Base-by-base conservation (phyloP, 2,113 vertebrate species). In the Pollachius pollachius region DNA sequence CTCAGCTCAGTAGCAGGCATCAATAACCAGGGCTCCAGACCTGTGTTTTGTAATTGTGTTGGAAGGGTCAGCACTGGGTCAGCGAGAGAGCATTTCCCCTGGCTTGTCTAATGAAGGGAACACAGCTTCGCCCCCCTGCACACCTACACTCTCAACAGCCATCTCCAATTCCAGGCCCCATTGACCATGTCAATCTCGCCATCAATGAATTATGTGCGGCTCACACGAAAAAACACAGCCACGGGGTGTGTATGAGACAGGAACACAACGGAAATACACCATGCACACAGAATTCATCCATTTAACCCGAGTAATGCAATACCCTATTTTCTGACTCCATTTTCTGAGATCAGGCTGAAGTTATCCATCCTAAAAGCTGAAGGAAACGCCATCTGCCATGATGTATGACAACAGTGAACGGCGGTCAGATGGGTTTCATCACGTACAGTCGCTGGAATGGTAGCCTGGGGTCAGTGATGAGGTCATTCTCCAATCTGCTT, bases 141-240 rank as follows among this genome's bases (percentile, higher is more conserved):
- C 83, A 81, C 84, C 79, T 85, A 77, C 68, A 71, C 77, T 62
- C 76, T 37, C 23, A 75, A 73, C 80, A 82, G 84, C 82, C 80
- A 85, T 86, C 86, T 86, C 86, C 87, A 92, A 92, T 92, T 81
- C 87, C 88, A 90, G 86, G 87, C 83, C 84, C 87, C 91, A 91
- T 89, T 93, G 88, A 85, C 79, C 78, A 52, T 78, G 89, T 90
- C 91, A 88, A 87, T 92, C 89, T 91, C 64, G 69, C 57, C 77
- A 71, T 75, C 78, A 68, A 77, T 79, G 79, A 87, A 83, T 76
- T 76, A 84, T 81, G 17, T 75, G 76, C 60, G 6, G 52, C 19
- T 12, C 62, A 69, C 62, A 69, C 74, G 54, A 52, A 3, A 76
- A 58, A 48, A 48, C 71, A 34, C 57, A 77, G 79, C 76, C 75